Conservation (phyloP, 92 coral and sea anemone species). For the Bergia sp. region DNA sequence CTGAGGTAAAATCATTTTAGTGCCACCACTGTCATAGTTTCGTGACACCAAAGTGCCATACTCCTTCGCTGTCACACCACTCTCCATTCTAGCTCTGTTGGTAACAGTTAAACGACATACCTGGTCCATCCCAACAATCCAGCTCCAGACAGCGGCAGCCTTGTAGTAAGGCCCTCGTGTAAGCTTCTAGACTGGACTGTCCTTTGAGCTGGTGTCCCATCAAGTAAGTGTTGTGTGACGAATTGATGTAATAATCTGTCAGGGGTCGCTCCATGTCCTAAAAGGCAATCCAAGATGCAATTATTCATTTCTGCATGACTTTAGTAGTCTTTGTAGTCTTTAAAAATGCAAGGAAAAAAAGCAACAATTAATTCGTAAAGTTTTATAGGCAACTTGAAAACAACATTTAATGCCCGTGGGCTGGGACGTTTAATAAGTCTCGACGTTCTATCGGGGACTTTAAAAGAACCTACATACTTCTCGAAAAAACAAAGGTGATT, state of each 20-base stretch:
- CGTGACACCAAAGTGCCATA: neutral
- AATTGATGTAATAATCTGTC: constrained; percentile 81
- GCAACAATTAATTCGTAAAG: too few relatives aligned
- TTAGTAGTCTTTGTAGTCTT: too few relatives aligned
- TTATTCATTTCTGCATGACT: too few relatives aligned
- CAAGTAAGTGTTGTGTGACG: constrained; percentile 88
- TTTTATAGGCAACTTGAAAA: too few relatives aligned
- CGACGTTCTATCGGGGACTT: too few relatives aligned
- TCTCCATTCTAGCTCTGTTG: neutral
- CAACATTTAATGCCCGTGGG: too few relatives aligned
- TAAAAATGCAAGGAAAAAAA: too few relatives aligned
- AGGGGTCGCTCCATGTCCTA: constrained; percentile 89
- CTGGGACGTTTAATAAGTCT: too few relatives aligned
- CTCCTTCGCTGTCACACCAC: neutral
- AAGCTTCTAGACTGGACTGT: constrained; percentile 86
- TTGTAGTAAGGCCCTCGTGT: constrained; percentile 79
- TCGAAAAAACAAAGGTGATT: too few relatives aligned
- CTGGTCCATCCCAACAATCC: constrained; percentile 95
- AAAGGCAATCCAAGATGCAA: neutral
- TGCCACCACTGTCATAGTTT: neutral
- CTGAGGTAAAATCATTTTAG: too few relatives aligned
- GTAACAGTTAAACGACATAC: constrained; percentile 30
- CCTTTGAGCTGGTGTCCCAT: constrained; percentile 88
- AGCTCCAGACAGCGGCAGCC: constrained; percentile 92
- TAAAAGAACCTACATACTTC: too few relatives aligned